Percentiles rank a stretch among this genome's conserved stretches.
phyloP scores from a whole-genome alignment of 2,113 vertebrate species.

The Cnemophilus loriae region DNA sequence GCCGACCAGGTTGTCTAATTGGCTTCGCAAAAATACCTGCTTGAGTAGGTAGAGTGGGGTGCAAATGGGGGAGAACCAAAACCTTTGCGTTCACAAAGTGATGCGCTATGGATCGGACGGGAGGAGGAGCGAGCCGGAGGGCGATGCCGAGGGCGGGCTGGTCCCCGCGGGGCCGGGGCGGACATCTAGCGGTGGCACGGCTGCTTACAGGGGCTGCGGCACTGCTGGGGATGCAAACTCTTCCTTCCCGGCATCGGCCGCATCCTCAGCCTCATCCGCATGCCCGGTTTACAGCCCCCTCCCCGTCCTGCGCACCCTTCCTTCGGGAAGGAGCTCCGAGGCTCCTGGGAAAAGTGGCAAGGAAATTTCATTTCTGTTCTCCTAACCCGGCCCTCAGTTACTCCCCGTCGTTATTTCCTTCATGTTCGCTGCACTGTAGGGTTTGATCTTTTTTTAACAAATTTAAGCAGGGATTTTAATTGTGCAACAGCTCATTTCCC shows the following conservation, averaged over 20 bases:
- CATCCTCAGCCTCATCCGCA: background rate
- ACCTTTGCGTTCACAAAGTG: background rate
- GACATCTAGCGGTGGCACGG: background rate
- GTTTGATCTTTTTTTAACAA: background rate
- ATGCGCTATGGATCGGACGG: rapidly evolving
- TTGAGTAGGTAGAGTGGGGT: background rate
- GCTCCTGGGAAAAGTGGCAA: background rate
- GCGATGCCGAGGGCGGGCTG: background rate
- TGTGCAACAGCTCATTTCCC: slow-evolving; percentile 2
- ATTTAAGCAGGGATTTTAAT: background rate
- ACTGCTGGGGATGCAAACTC: rapidly evolving
- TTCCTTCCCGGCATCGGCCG: background rate
- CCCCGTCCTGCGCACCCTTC: background rate
- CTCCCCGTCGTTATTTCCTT: background rate
- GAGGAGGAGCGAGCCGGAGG: background rate
- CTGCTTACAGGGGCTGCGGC: background rate
- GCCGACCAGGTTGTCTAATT: background rate
- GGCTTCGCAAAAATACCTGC: slow-evolving; percentile 1
- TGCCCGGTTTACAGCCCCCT: background rate
- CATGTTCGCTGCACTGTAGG: background rate
- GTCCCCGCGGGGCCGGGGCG: background rate
- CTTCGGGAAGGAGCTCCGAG: background rate
- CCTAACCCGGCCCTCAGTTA: background rate
- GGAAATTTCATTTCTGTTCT: background rate
- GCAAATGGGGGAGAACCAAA: rapidly evolving